phyloP scores from a whole-genome alignment of 2,113 vertebrate genomes.

The Corapipo altera region DNA sequence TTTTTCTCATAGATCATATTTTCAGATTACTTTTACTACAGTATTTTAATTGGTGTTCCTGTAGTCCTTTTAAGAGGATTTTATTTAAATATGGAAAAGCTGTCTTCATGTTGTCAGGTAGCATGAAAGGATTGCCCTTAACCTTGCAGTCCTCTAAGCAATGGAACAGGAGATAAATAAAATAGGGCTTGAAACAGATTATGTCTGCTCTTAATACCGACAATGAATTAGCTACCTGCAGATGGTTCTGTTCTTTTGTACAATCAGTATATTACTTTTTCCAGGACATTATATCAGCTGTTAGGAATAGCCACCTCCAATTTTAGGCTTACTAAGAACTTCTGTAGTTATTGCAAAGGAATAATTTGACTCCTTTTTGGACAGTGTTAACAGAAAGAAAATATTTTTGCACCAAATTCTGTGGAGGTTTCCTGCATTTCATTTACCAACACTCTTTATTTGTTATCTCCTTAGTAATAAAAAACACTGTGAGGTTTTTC shows the following conservation, averaged over 20 bases:
- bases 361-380: slow-evolving; percentile 49
- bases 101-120: not conserved
- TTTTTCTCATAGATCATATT: slow-evolving; percentile 52
- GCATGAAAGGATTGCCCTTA: not conserved
- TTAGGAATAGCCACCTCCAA: slow-evolving; percentile 26
- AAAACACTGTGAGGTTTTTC: not conserved
- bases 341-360: slow-evolving; percentile 59
- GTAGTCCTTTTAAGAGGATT: slow-evolving; percentile 60
- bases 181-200: not conserved
- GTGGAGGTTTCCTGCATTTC: slow-evolving; percentile 1
- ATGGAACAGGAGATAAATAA: slow-evolving; percentile 35
- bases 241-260: not conserved
- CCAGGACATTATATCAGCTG: slow-evolving; percentile 21
- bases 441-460: not conserved
- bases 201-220: not conserved
- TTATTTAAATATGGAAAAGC: slow-evolving; percentile 54
- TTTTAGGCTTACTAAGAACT: slow-evolving; percentile 47
- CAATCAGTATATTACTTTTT: not conserved
- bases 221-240: not conserved
- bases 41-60: slow-evolving; percentile 65
- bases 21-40: slow-evolving; percentile 60
- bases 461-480: slow-evolving; percentile 37
- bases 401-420: not conserved
- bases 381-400: slow-evolving; percentile 22
- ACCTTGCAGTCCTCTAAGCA: slow-evolving; percentile 27